These are phyloP conservation scores for Stylophora pistillata DNA, from an alignment of 64 coral and sea anemone genomes.

Conservation along the genomic window DNA sequence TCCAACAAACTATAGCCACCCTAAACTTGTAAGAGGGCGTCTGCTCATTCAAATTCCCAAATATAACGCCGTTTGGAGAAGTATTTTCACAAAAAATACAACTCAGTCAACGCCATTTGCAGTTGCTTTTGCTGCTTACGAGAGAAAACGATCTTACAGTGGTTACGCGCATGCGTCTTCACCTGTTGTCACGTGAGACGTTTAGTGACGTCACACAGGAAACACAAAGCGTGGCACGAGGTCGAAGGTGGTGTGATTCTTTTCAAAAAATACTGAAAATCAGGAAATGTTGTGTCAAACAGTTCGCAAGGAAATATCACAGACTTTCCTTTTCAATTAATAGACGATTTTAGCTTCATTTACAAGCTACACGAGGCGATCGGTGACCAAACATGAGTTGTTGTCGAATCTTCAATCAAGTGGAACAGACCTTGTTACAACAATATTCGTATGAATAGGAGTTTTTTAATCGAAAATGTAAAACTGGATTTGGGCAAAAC, in stretches of 20 bases:
- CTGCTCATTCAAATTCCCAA: slow-evolving; percentile 13
- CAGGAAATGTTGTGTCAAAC: slow-evolving; percentile 16
- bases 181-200: slow-evolving; percentile 63
- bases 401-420: slow-evolving; percentile 23
- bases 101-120: slow-evolving; percentile 37
- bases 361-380: not conserved
- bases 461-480: slow-evolving; percentile 46
- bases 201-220: slow-evolving; percentile 66
- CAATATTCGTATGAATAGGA: slow-evolving; percentile 17
- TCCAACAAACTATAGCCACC: not conserved
- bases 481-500: slow-evolving; percentile 17
- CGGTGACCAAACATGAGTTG: not conserved
- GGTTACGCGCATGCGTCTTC: slow-evolving; percentile 39
- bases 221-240: slow-evolving; percentile 49
- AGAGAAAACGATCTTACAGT: not conserved
- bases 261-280: slow-evolving; percentile 14
- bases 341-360: not conserved
- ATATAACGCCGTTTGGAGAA: slow-evolving; percentile 4
- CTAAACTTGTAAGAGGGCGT: slow-evolving; percentile 9
- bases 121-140: slow-evolving; percentile 40
- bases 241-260: slow-evolving; percentile 37
- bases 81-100: slow-evolving; percentile 42
- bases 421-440: slow-evolving; percentile 20
- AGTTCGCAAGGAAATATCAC: slow-evolving; percentile 3
- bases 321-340: not conserved